Base-by-base conservation (phyloP, 2,888 invertebrate genomes). In the Aphidoletes aphidimyza region DNA sequence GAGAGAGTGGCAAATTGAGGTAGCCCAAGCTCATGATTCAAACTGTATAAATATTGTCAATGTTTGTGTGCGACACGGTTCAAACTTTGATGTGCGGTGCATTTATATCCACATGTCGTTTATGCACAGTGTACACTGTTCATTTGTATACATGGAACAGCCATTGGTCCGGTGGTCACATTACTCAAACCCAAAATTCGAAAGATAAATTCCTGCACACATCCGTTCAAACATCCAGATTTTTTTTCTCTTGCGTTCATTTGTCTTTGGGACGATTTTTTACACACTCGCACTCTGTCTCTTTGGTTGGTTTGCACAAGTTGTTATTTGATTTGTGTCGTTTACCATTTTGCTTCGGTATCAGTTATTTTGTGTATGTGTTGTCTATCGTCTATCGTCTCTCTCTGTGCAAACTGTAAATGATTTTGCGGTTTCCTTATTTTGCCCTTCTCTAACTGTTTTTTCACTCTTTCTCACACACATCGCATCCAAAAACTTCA, bases 141-240 rank as follows among this genome's bases (percentile, higher is more conserved):
- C n/a, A n/a, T n/a, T n/a, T n/a, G n/a, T n/a, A n/a, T n/a, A n/a
- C n/a, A n/a, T n/a, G n/a, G n/a, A n/a, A n/a, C n/a, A n/a, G n/a
- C n/a, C n/a, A n/a, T 69, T 69, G 69, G 69, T 69, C 69, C 26
- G 30, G 30, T 17, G 69, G 69, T 69, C 14, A 69, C 69, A 37
- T 81, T 81, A 81, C 22, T 17, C 37, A 11, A 81, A 81, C 37
- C 36, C n/a, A 81, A 81, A 69, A n/a, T n/a, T 30, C 69, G 69
- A n/a, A 81, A 81, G 81, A 81, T 81, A 81, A 37, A 81, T 81
- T 81, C 37, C 81, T n/a, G 22, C 81, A 81, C 37, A 81, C 37
- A 37, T 81, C 81, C 81, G 37, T 5, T 37, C 81, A 69, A 69
- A 69, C 69, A 69, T 30, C 30, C 69, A 69, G 69, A 69, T 69